Percentiles rank a stretch among this genome's conserved stretches.
phyloP scores from a whole-genome alignment of 2,888 invertebrate genomes.

The Galerucella calmariensis region DNA sequence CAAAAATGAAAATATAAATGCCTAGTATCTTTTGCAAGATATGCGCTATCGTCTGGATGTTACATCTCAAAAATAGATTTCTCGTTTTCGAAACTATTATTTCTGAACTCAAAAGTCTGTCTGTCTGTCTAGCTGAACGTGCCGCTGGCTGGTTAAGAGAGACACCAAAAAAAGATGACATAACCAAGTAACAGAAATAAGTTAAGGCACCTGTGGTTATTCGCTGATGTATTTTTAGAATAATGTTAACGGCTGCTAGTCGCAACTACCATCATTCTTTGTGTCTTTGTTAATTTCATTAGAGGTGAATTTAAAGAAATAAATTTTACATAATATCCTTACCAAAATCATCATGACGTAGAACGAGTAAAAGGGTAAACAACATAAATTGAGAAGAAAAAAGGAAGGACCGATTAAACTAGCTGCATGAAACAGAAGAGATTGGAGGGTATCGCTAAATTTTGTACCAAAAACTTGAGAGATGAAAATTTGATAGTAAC shows the following conservation, averaged over 20 bases:
- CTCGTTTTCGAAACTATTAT: conserved; percentile 38
- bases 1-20: conserved; percentile 11
- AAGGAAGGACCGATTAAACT: too few species aligned
- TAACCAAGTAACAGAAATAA: conserved; percentile 48
- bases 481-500: too few species aligned
- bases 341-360: too few species aligned
- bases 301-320: neutral
- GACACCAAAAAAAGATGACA: conserved; percentile 52
- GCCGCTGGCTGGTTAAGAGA: conserved; percentile 1
- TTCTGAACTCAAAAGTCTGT: conserved; percentile 46
- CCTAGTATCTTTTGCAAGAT: conserved; percentile 5
- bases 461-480: too few species aligned
- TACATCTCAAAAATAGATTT: conserved; percentile 27
- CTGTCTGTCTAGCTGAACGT: conserved; percentile 40
- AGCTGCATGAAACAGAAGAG: too few species aligned
- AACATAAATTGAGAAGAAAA: too few species aligned
- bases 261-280: neutral
- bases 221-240: conserved; percentile 48
- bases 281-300: neutral
- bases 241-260: conserved; percentile 13
- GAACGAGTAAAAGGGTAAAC: too few species aligned
- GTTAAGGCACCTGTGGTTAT: conserved; percentile 47
- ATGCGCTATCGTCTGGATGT: conserved; percentile 13
- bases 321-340: too few species aligned
- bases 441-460: too few species aligned